These are phyloP conservation scores for Sinocyclocheilus grahami DNA, from an alignment of 2,113 vertebrate genomes.

Conservation along the genomic window DNA sequence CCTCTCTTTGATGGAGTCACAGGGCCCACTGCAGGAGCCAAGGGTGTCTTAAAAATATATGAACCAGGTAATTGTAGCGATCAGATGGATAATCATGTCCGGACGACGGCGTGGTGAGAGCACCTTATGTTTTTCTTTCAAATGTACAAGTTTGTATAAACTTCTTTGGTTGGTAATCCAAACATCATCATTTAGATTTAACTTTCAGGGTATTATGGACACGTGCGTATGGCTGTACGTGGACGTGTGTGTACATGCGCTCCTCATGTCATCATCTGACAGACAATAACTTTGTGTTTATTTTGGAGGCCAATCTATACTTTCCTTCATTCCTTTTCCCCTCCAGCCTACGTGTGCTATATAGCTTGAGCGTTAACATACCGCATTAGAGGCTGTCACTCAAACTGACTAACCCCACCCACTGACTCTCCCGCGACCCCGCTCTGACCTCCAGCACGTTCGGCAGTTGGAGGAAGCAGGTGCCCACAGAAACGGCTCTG, in stretches of 20 bases:
- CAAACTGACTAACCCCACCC: conserved; percentile 48
- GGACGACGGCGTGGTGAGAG: conserved; percentile 42
- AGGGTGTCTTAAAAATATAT: conserved; percentile 59
- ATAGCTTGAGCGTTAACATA: conserved; percentile 1
- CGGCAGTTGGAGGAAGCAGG: conserved; percentile 52
- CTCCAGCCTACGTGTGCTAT: not conserved
- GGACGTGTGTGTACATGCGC: not conserved
- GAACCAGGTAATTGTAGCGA: conserved; percentile 56
- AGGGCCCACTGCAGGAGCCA: conserved; percentile 36
- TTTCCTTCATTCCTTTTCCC: conserved; percentile 50
- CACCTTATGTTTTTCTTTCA: conserved; percentile 49
- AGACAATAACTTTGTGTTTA: conserved; percentile 19
- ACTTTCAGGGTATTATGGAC: conserved; percentile 42
- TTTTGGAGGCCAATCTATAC: not conserved
- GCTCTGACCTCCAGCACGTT: conserved; percentile 70
- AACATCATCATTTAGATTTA: conserved; percentile 57
- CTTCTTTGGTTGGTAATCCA: conserved; percentile 57
- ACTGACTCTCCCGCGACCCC: conserved; percentile 65
- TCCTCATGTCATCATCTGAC: conserved; percentile 48
- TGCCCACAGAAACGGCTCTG: conserved; percentile 57
- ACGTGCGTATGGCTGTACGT: not conserved
- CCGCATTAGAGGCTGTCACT: conserved; percentile 28
- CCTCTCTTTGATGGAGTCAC: conserved; percentile 48
- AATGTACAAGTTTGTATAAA: conserved; percentile 46
- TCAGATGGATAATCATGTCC: conserved; percentile 48